Base-by-base conservation (phyloP, 2,888 invertebrate species). In the Gnatocerus cornutus region DNA sequence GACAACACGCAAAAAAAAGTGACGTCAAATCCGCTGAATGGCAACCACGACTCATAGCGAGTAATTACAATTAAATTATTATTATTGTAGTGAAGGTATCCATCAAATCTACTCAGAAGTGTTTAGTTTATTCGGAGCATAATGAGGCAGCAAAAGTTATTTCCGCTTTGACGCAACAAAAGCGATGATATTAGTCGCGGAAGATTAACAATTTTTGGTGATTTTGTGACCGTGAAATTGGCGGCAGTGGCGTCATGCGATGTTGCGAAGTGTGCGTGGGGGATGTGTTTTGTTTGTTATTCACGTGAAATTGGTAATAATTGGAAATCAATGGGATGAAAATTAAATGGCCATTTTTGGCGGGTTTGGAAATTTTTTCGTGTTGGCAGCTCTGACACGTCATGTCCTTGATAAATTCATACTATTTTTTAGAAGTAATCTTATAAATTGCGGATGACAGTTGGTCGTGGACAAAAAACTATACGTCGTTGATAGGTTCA, bases 101-200 rank as follows among this genome's bases (percentile, higher is more conserved):
- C 5, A 45, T 21, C 21, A 21, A 21, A 21, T 21, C 4, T 3
- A 1, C 21, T 21, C 21, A 21, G 21, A 21, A 21, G 37, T 37
- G 9, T 8, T 21, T 21, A 4, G 21, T 21, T 12, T 13, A 43
- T 10, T 43, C 43, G 12, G 43, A 13, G 8, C 5, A 8, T 46
- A 16, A 46, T 46, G 46, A 46, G 14, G 46, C 14, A 9, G 46
- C 21, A 16, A 7, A 16, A 46, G 13, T 29, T 29, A 13, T 10
- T 52, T 52, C 52, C 52, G 52, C 2, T 52, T 52, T 9, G 33
- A 29, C 12, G 13, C 52, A 48, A 52, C 33, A 52, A 52, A 52
- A 52, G 52, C 52, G 52, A 1, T 16, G 16, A 46, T 5, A 46
- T 46, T 46, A 46, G 46, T 29, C 10, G 14, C 48, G 48, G 48